Evolutionary conservation across 2,113 vertebrate genomes (phyloP), one percentile per base, ranked within the genome.

Genomic region (Gadus macrocephalus): DNA sequence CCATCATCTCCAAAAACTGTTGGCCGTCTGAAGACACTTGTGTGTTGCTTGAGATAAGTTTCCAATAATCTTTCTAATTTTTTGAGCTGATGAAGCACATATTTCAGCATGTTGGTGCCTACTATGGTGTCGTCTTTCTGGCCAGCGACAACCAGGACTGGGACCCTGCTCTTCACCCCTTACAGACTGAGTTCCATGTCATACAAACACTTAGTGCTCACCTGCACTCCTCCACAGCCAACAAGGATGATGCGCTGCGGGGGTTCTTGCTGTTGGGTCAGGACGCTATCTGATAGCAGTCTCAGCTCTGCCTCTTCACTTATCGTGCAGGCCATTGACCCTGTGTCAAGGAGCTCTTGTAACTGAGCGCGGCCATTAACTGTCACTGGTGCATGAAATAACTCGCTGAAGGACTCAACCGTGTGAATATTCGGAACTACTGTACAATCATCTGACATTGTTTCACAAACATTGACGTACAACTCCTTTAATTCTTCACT

Each of bases 171-270:
- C 31, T 60, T 65, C 2, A 67, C 35, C 56, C 68, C 68, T 62
- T 70, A 70, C 60, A 58, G 20, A 20, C 20, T 20, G 17, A 28
- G 56, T 59, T 67, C 31, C n/a, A 64, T 12, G 0, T 70, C 59
- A 55, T 70, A 60, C 27, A 73, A 59, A 17, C 74, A 68, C 3
- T 84, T 81, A 0, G 71, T 67, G 6, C 58, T 53, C 0, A 61
- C 77, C 3, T 79, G 63, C 38, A 58, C 62, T 6, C 77, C 77
- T 1, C 79, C 70, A 72, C 76, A 81, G 1, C 79, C 71, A 1
- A 77, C 42, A 1, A 81, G 61, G 4, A 74, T 19, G 4, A 77
- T 25, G 2, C 25, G 59, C 17, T 70, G 22, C 25, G 20, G 20
- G 20, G 1, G 20, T 20, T 20, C 20, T 20, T 20, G 20, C 20